Evolutionary conservation across 2,113 vertebrate species (phyloP), one percentile per base, ranked within the genome.

Genomic region (Himantopus leucocephalus): DNA sequence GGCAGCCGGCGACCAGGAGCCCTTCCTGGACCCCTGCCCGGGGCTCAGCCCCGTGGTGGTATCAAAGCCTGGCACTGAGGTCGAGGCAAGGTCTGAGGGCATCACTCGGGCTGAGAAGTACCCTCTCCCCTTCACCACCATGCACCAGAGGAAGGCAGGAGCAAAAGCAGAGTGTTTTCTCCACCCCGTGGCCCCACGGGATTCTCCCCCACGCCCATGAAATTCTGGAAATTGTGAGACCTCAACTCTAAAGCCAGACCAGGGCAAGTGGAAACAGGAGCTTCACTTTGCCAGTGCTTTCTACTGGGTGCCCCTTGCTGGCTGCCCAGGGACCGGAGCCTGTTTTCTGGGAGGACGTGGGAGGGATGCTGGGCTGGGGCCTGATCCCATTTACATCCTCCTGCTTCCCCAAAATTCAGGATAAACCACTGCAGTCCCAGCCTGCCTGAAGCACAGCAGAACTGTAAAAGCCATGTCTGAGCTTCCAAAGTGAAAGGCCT

Each of bases 281-380:
- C 14, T 39, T 59, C 23, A 8, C 26, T 78, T 87, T 68, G 8
- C 18, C 37, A n/a, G 1, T 10, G 5, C 2, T 58, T 74, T 60
- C 27, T 73, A 2, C n/a, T 23, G 18, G 1, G 1, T 41, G 2
- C 2, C 5, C 6, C 14, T 87, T 35, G 14, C 35, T 35, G 22
- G 15, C 3, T 80, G 48, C 24, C 8, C 6, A 2, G 9, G 26
- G 19, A 41, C 8, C 0, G 0, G 12, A 60, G 16, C 16, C 30
- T 79, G 27, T 71, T 85, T 63, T 48, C 52, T 68, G 64, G 20
- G 6, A 37, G 18, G 4, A 3, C 39, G 8, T 17, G 35, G 13
- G 48, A 66, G 14, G 16, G 18, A 80, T 50, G 10, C 8, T 79
- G 43, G 11, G 6, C 17, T 73, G 34, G 30, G 27, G 1, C n/a